These are phyloP conservation scores for Champsocephalus esox DNA, from an alignment of 2,797 vertebrate genomes.

Conservation along the genomic window DNA sequence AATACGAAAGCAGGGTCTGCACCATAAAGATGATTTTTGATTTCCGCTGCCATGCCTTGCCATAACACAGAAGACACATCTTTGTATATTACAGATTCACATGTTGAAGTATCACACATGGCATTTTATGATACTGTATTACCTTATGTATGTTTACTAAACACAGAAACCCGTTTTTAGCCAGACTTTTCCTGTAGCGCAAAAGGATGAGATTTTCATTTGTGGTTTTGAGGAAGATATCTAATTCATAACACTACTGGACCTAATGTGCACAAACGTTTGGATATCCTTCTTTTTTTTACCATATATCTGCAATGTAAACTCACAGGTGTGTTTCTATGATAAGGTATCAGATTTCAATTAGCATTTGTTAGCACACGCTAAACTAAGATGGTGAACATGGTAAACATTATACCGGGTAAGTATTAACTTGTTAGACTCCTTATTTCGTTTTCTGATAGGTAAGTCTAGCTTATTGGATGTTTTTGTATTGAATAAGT, in stretches of 20 bases:
- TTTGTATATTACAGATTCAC: not conserved
- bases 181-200: not conserved
- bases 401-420: not conserved
- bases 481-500: constrained; percentile 9
- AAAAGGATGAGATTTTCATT: not conserved
- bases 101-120: not conserved
- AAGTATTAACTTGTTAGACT: not conserved
- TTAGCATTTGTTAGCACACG: not conserved
- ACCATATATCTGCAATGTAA: not conserved
- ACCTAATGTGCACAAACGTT: not conserved
- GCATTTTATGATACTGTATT: not conserved
- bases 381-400: not conserved
- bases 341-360: not conserved
- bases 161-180: not conserved
- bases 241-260: not conserved
- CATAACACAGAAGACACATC: not conserved
- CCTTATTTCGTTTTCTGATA: not conserved
- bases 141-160: not conserved
- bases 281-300: not conserved
- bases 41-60: too few relatives aligned
- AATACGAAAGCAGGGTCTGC: not conserved
- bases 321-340: not conserved
- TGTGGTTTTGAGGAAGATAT: not conserved
- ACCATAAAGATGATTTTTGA: too few relatives aligned
- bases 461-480: not conserved